Evolutionary conservation across 2,888 invertebrate species (phyloP), one percentile per base, ranked within the genome.

Genomic region (Cheilosia soror): DNA sequence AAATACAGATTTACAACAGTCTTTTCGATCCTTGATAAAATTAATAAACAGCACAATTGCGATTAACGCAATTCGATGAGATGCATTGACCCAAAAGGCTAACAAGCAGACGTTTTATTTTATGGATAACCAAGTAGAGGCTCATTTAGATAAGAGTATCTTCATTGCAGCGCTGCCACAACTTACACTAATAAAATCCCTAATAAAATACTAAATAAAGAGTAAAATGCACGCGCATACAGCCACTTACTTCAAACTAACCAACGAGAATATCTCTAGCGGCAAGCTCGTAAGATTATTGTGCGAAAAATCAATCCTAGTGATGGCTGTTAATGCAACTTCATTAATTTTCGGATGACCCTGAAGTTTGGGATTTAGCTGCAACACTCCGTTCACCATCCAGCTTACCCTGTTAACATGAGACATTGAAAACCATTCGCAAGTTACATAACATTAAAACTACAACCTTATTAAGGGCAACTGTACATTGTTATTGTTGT

Each of bases 261-360:
- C 94, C 89, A 98, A 93, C 83, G 96, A 95, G 91, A 99, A 98
- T 60, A 99, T 93, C 75, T 96, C 95, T 0, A 95, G 92, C 0
- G 99, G 99, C 88, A 99, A 92, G 31, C 94, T 93, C 0, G 95
- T 94, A 63, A 99, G 93, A 78, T 95, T 95, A 92, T 99, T 99
- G 90, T 96, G 96, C 6, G 98, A 98, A 51, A 99, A 94, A 92
- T 99, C 99, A 31, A 99, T 93, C 47, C 98, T 94, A 0, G 99
- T 99, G 78, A 99, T 96, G 0, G 98, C 98, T 89, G 96, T 96
- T n/a, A 98, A 93, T 0, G 97, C 95, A 5, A 96, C 94, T 76
- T 95, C 94, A 87, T 93, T 94, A 87, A 94, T 93, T 85, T 94
- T 92, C 4, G 95, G 94, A 91, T 95, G 95, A 65, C 96, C 94